Evolutionary conservation across 2,888 invertebrate species (phyloP), one percentile per base, ranked within the genome.

Genomic region (Pandemis heparana): DNA sequence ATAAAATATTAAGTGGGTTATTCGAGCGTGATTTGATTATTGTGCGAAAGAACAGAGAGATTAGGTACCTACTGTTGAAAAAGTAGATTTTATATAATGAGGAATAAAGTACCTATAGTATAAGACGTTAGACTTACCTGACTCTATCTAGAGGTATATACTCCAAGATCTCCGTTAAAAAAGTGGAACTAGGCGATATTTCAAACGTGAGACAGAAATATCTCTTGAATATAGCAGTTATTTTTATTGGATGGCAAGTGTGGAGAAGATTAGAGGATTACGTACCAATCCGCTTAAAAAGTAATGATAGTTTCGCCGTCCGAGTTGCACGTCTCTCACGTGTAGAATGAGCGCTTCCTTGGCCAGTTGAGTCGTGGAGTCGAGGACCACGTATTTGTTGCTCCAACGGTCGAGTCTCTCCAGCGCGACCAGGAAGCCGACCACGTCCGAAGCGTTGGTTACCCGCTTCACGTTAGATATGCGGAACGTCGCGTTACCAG

Each of bases 291-390:
- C 98, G 83, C 97, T 98, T 71, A 98, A 95, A 75, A 98, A 96
- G 92, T 98, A 98, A 90, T 98, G 98, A 92, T 98, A 98, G 84
- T 98, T 98, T 82, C 98, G 95, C 79, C 98, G 96, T 67, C 98
- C 98, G 76, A 98, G 95, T 69, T 97, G 95, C 74, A 98, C 96
- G 85, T 98, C 97, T 76, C 97, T 96, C 43, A 98, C 98, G 92
- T 98, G 98, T 75, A 96, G 96, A 77, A 98, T 97, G 75, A 98
- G 96, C 73, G 98, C 96, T 84, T 97, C 97, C 87, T 98, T 98
- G 53, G 98, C 98, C 94, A 97, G 96, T 81, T 97, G 96, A 4
- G 98, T 97, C 3, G 97, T 96, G 82, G 98, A 98, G 90, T 98
- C 98, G 69, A 98, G 95, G 0, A 98, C 97, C 64, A 98, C 97